Base-by-base conservation (phyloP, 2,797 vertebrate species). In the Acanthiza pusilla region DNA sequence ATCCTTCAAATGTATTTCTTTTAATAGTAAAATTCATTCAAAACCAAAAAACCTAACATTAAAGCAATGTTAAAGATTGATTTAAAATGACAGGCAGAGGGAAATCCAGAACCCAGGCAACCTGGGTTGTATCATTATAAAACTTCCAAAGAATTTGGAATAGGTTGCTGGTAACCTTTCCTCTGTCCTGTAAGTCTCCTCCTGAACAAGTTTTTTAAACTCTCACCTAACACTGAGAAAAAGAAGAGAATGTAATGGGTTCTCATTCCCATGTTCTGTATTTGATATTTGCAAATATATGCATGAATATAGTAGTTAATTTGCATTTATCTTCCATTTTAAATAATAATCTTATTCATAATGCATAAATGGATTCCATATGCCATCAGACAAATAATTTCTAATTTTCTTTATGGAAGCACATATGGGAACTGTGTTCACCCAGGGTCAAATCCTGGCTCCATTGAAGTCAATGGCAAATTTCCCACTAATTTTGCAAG, bases 1-100 rank as follows among this genome's bases (percentile, higher is more conserved):
- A 63, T 86, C 51, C 45, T 93, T 70, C 60, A 61, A 76, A 82
- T 75, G 11, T 63, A 73, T 67, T 84, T 78, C 61, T 93, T 94
- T 95, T 89, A 89, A 84, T 86, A 94, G 74, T 87, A 94, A 94
- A 95, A 95, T 96, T 94, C 57, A 94, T 92, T 91, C 30, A 36
- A 62, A 97, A 93, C 13, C 62, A 93, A 67, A 85, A 96, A 97
- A 95, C 48, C 57, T 97, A 73, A n/a, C 43, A 81, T 81, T 94
- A 87, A 93, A 95, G 36, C 26, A 83, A 60, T 78, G 77, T 89
- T 94, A 55, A 95, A 95, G 61, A 73, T 85, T 76, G 67, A 50
- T 93, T 63, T 96, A 91, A 91, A 94, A 83, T 67, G 93, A 18
- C 36, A 91, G 51, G 61, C 83, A 63, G 38, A 42, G 89, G 71